A percentile compares a stretch with the other conserved stretches of the same genome.
phyloP scores from a whole-genome alignment of 2,797 vertebrate genomes.

The Telmatherina bonti region DNA sequence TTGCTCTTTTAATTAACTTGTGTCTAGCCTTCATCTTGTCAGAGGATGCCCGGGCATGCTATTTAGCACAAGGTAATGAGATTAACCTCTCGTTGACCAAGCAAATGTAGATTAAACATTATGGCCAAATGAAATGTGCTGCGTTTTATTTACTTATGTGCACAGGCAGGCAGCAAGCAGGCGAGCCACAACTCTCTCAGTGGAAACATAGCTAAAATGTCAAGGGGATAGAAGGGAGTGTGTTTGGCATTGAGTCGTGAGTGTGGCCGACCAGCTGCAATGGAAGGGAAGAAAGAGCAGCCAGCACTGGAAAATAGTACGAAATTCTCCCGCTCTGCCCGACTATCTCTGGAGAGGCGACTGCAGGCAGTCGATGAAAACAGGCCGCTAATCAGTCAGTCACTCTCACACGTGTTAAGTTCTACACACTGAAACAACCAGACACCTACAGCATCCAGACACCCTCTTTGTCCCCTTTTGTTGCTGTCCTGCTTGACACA shows the following conservation, averaged over 20 bases:
- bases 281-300: slow-evolving; percentile 38
- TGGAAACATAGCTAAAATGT: slow-evolving; percentile 72
- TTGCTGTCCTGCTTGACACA: slow-evolving; percentile 3
- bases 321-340: slow-evolving; percentile 40
- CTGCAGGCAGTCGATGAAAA: slow-evolving; percentile 65
- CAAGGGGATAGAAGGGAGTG: slow-evolving; percentile 68
- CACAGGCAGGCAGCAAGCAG: slow-evolving; percentile 58
- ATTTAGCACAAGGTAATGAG: slow-evolving; percentile 77
- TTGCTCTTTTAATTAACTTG: slow-evolving; percentile 81
- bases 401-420: slow-evolving; percentile 54
- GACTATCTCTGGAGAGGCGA: slow-evolving; percentile 54
- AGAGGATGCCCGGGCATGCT: slow-evolving; percentile 65
- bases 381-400: slow-evolving; percentile 63
- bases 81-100: slow-evolving; percentile 80
- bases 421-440: slow-evolving; percentile 20
- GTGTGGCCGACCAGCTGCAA: slow-evolving; percentile 71
- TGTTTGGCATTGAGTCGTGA: slow-evolving; percentile 64
- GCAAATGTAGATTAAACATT: slow-evolving; percentile 76
- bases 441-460: slow-evolving; percentile 32
- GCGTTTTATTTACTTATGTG: slow-evolving; percentile 71
- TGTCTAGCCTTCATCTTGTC: slow-evolving; percentile 69
- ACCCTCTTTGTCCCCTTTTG: slow-evolving; percentile 7
- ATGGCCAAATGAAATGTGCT: slow-evolving; percentile 68
- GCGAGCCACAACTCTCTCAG: slow-evolving; percentile 66
- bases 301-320: slow-evolving; percentile 58